These are phyloP conservation scores for Melanotaenia pygmaea DNA, from an alignment of 2,797 vertebrate genomes.

Conservation along the genomic window DNA sequence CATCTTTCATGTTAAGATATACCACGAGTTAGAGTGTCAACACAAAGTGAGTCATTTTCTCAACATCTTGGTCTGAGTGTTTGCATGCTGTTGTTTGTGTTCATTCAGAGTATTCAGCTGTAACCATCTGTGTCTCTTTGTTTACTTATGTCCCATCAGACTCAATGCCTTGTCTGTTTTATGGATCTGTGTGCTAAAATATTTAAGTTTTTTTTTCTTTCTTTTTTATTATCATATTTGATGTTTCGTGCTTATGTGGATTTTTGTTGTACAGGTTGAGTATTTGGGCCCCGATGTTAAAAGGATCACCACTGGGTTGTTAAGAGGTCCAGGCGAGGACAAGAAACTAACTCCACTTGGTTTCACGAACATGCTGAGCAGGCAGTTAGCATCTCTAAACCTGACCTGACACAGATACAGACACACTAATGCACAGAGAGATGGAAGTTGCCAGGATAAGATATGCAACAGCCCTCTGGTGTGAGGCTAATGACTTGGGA, in stretches of 20 bases:
- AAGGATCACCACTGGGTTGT: constrained; percentile 20
- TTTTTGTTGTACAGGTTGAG: constrained; percentile 26
- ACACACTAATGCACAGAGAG: constrained; percentile 25
- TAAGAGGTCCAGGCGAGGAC: constrained; percentile 1
- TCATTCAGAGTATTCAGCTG: constrained; percentile 35
- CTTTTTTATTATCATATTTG: not conserved
- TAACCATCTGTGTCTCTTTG: constrained; percentile 44
- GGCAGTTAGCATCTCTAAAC: constrained; percentile 46
- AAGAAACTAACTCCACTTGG: constrained; percentile 29
- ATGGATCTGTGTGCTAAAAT: not conserved
- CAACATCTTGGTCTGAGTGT: constrained; percentile 22
- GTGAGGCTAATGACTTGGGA: constrained; percentile 43
- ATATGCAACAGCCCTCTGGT: constrained; percentile 32
- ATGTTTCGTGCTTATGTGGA: constrained; percentile 24
- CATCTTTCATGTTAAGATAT: constrained; percentile 38
- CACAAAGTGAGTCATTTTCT: constrained; percentile 51
- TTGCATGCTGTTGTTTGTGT: constrained; percentile 35
- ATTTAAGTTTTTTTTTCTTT: constrained; percentile 17
- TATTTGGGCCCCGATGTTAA: constrained; percentile 9
- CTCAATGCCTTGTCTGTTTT: constrained; percentile 13
- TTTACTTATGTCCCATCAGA: constrained; percentile 36
- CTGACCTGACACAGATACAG: constrained; percentile 29
- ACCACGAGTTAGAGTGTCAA: constrained; percentile 34
- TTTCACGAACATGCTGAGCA: constrained; percentile 62
- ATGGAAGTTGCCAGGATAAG: constrained; percentile 51